phyloP scores from a whole-genome alignment of 2,113 vertebrate genomes.

The Dromas ardeola region DNA sequence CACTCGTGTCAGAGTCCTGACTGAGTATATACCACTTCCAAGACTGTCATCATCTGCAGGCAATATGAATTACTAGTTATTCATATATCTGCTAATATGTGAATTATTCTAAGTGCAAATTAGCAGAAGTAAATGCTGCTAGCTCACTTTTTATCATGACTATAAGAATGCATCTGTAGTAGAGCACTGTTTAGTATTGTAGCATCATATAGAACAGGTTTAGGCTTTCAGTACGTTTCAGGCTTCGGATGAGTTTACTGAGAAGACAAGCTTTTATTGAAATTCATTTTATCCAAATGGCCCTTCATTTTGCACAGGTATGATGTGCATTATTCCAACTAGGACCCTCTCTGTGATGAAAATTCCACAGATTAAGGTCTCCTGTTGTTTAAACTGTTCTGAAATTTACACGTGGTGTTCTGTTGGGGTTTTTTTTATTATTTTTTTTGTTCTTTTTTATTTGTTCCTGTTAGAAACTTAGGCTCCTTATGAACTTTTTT shows the following conservation, averaged over 20 bases:
- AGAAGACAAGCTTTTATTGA: background rate
- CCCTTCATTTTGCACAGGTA: background rate
- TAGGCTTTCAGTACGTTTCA: background rate
- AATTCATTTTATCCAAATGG: background rate
- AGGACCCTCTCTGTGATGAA: background rate
- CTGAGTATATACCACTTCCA: background rate
- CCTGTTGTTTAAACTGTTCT: background rate
- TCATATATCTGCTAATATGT: background rate
- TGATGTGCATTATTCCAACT: background rate
- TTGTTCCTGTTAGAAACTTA: background rate
- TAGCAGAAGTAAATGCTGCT: background rate
- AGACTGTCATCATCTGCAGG: background rate
- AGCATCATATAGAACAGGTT: background rate
- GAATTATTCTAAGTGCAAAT: background rate
- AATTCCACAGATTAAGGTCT: background rate
- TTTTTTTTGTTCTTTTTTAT: fast-evolving
- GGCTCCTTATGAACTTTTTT: background rate
- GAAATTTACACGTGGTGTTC: background rate
- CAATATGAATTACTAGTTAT: background rate
- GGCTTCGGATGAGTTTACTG: background rate
- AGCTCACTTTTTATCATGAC: background rate
- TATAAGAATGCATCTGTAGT: background rate
- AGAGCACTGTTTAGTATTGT: background rate
- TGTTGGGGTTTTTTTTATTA: background rate
- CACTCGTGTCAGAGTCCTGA: background rate